Evolutionary conservation across 2,797 vertebrate species (phyloP).

Genomic region (Parauchenoglanis ngamensis): DNA sequence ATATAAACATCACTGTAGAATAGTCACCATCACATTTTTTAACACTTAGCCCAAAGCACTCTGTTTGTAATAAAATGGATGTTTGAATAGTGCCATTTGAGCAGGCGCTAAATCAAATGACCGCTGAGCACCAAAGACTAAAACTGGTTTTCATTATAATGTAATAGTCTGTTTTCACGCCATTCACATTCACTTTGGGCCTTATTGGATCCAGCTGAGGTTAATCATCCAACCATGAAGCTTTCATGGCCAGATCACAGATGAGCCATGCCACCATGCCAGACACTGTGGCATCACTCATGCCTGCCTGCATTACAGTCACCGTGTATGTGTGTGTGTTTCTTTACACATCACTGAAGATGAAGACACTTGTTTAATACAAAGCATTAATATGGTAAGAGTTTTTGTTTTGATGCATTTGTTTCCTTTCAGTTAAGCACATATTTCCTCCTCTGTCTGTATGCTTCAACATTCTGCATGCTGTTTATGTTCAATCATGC

Average conservation of each 20-base stretch:
- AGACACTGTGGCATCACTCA: conserved; percentile 52
- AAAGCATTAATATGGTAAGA: background rate
- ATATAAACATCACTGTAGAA: conserved; percentile 35
- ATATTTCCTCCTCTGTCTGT: background rate
- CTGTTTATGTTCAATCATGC: conserved; percentile 35
- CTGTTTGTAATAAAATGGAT: conserved; percentile 47
- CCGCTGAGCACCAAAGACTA: conserved; percentile 31
- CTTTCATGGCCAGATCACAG: conserved; percentile 47
- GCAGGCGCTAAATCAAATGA: conserved; percentile 31
- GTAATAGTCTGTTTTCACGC: conserved; percentile 46
- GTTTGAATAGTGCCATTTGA: conserved; percentile 43
- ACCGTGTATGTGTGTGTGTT: background rate
- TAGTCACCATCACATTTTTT: conserved; percentile 38
- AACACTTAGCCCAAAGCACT: conserved; percentile 25
- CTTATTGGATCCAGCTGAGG: conserved; percentile 55
- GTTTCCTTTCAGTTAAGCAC: conserved; percentile 26
- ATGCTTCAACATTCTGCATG: conserved; percentile 20
- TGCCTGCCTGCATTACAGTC: conserved; percentile 35
- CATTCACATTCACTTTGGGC: conserved; percentile 43
- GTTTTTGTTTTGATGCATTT: conserved; percentile 14
- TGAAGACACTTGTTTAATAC: conserved; percentile 8
- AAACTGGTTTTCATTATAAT: conserved; percentile 42
- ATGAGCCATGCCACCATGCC: conserved; percentile 44
- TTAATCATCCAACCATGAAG: conserved; percentile 37
- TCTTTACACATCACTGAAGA: conserved; percentile 13